Percentiles rank a stretch among this genome's conserved stretches.
These are phyloP conservation scores for Aurelia sp. DNA, from an alignment of 30 jellyfish, hydroid and myxozoan genomes.

Conservation along the genomic window DNA sequence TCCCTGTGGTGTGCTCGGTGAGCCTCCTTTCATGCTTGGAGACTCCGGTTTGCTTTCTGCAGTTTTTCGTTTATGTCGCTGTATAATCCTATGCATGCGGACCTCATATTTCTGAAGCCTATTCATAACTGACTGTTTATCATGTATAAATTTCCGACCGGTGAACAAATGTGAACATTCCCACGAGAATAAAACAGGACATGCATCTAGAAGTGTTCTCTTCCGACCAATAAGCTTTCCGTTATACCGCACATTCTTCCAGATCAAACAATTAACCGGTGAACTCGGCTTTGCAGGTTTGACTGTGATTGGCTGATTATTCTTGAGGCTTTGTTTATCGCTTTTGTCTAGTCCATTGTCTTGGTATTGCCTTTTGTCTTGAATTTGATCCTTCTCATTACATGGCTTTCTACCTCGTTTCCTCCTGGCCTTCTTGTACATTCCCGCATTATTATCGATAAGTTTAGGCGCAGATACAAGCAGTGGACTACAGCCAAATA, in stretches of 20 bases:
- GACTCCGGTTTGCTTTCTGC: neutral
- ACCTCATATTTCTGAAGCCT: slow-evolving; percentile 28
- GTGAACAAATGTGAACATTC: slow-evolving; percentile 37
- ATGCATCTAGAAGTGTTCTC: slow-evolving; percentile 7
- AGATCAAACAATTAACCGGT: slow-evolving; percentile 7
- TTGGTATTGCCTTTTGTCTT: no score
- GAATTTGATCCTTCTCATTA: no score
- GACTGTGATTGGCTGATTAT: no score
- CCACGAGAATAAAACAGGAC: slow-evolving; percentile 20
- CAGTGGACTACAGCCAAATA: no score
- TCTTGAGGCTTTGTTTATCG: no score
- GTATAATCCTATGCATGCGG: slow-evolving; percentile 8
- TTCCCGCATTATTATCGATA: no score
- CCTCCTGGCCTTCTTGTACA: no score
- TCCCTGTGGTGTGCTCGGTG: slow-evolving; percentile 4
- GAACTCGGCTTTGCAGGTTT: neutral
- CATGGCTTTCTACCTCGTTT: no score
- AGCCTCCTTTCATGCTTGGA: neutral
- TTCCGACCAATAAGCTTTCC: slow-evolving; percentile 25
- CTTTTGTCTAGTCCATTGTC: no score
- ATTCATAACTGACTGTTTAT: slow-evolving; percentile 4
- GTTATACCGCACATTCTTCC: slow-evolving; percentile 47
- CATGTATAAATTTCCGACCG: slow-evolving; percentile 32
- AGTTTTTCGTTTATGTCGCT: neutral
- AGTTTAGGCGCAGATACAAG: no score